phyloP scores from a whole-genome alignment of 1,140 invertebrate genomes.

The Zaprionus africanus region DNA sequence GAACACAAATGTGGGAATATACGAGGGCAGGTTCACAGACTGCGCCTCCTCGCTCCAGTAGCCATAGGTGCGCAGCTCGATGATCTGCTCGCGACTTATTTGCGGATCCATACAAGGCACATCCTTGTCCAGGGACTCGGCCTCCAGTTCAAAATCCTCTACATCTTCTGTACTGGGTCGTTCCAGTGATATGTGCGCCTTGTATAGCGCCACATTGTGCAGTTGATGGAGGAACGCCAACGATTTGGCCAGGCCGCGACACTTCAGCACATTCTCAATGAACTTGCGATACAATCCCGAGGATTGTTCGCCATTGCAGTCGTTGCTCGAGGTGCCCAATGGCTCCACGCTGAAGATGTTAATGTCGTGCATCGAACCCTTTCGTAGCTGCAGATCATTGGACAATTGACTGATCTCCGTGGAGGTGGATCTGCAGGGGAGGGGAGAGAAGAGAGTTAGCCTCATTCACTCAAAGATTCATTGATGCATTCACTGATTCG shows the following conservation, averaged over 20 bases:
- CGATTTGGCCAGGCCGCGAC: conserved; percentile 92
- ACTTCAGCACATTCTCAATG: conserved; percentile 94
- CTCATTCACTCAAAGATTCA: neutral
- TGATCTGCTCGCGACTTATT: conserved; percentile 75
- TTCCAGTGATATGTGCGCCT: conserved; percentile 89
- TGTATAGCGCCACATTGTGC: conserved; percentile 88
- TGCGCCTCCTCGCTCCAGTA: conserved; percentile 91
- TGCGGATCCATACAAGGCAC: conserved; percentile 81
- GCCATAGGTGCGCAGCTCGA: conserved; percentile 86
- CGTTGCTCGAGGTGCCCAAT: conserved; percentile 62
- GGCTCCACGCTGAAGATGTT: conserved; percentile 82
- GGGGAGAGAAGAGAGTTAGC: no score
- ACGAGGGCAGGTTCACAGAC: conserved; percentile 92
- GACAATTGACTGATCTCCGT: conserved; percentile 78
- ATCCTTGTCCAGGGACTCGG: conserved; percentile 83
- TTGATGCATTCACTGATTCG: neutral
- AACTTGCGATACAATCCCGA: conserved; percentile 87
- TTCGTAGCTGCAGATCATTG: conserved; percentile 62
- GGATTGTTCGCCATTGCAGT: conserved; percentile 69
- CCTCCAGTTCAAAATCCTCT: conserved; percentile 71
- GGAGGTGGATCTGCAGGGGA: conserved; percentile 65
- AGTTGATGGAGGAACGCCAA: conserved; percentile 90
- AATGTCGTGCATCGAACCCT: conserved; percentile 79
- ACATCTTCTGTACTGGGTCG: conserved; percentile 84
- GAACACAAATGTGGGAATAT: conserved; percentile 93